Conservation (phyloP, 2,888 invertebrate genomes). For the Tetheella fluctuosa region DNA sequence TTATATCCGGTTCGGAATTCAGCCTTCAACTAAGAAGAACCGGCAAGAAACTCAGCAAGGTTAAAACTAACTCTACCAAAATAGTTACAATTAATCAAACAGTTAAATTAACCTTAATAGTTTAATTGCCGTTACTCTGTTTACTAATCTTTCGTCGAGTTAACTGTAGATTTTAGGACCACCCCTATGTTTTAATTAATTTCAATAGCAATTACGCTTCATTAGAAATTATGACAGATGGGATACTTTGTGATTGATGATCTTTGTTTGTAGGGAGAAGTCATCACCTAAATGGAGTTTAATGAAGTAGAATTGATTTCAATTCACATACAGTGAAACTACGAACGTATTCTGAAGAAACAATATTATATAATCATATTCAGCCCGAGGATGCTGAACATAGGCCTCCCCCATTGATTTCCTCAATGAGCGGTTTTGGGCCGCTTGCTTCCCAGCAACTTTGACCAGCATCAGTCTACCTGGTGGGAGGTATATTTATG, state of each 20-base stretch:
- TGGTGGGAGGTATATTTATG: too few species aligned
- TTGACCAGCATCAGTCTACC: too few species aligned
- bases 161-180: constrained; percentile 30
- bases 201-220: constrained; percentile 40
- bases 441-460: too few species aligned
- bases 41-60: too few species aligned
- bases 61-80: background rate
- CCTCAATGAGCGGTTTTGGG: too few species aligned
- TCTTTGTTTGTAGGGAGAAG: constrained; percentile 12
- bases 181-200: constrained; percentile 61
- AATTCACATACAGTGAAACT: background rate
- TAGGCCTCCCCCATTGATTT: too few species aligned
- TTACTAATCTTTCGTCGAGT: constrained; percentile 3
- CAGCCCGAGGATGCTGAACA: too few species aligned
- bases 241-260: constrained; percentile 31
- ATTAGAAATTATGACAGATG: constrained; percentile 24
- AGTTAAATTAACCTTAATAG: constrained; percentile 37
- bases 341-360: too few species aligned
- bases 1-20: too few species aligned
- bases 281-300: background rate
- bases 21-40: too few species aligned
- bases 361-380: too few species aligned
- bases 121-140: constrained; percentile 27
- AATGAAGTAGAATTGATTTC: background rate
- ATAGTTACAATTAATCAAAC: constrained; percentile 29